Evolutionary conservation across 2,888 invertebrate species (phyloP), one percentile per base, ranked within the genome.

Genomic region (Agrotis ipsilon): DNA sequence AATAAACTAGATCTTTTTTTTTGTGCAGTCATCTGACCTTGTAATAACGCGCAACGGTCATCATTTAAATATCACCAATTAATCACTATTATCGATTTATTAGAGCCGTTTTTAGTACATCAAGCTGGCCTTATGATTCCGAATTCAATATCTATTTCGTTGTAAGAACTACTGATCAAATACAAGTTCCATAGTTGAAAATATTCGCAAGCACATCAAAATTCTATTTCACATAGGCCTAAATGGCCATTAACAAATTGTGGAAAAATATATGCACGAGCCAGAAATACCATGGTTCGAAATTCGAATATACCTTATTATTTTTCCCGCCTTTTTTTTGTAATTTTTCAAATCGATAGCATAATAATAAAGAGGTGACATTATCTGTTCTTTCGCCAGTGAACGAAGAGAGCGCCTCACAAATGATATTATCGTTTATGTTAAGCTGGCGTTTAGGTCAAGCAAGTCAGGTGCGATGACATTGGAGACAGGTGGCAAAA

Each of bases 371-470:
- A 48, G 54, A 62, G 32, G 51, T n/a, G n/a, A n/a, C 39, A 60
- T 62, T 64, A 59, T 66, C 45, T 62, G 55, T 60, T 75, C 55
- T 72, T 75, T 79, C 51, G 67, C 63, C 68, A 72, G 63, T 64
- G n/a, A 24, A 46, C 55, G 67, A 78, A 78, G 63, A 71, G 68
- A 63, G 52, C 59, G 43, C 58, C 54, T 48, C 52, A 66, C 54
- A 77, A 77, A 77, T 64, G 67, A 76, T 72, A 72, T 76, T 82
- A 81, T 78, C 72, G 67, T 57, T 75, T 73, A 83, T 73, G 81
- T 84, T 84, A 77, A 78, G 59, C 61, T 81, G 86, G 83, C 89
- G 92, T 92, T 89, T 89, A 86, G 92, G 92, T 92, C 92, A 91
- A 86, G 84, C 84, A 80, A 81, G 81, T 76, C 83, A 86, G 87